A percentile compares a stretch with the other conserved stretches of the same genome.
Evolutionary conservation across 2,113 vertebrate species (phyloP).

Genomic region (Tragelaphus strepsiceros): DNA sequence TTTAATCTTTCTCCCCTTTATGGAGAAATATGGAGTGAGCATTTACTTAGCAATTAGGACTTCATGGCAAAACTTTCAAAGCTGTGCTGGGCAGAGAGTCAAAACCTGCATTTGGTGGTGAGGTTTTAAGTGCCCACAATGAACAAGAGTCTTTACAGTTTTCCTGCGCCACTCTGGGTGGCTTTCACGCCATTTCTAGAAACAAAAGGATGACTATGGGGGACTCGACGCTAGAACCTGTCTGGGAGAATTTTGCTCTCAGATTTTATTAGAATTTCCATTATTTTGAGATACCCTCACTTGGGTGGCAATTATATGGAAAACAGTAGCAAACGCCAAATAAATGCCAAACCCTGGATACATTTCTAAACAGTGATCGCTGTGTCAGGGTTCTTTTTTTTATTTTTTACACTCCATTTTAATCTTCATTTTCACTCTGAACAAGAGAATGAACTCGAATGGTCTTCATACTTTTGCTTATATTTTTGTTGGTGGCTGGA

Average conservation of each 20-base stretch:
- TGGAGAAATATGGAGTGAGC: slow-evolving; percentile 62
- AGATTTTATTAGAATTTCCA: background rate
- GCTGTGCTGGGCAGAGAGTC: slow-evolving; percentile 78
- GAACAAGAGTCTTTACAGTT: slow-evolving; percentile 55
- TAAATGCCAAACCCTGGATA: background rate
- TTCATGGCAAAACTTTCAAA: slow-evolving; percentile 71
- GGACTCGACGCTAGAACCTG: background rate
- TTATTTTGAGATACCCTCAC: background rate
- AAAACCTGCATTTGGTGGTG: slow-evolving; percentile 78
- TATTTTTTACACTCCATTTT: background rate
- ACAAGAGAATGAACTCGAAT: background rate
- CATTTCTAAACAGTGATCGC: background rate
- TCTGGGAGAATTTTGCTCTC: background rate
- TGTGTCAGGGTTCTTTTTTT: background rate
- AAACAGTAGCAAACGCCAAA: slow-evolving; percentile 14
- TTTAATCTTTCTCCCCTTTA: slow-evolving; percentile 7
- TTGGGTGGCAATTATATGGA: background rate
- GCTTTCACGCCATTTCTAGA: slow-evolving; percentile 52
- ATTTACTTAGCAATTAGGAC: slow-evolving; percentile 77
- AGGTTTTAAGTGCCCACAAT: slow-evolving; percentile 73
- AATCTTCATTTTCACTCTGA: background rate
- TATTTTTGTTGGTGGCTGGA: background rate
- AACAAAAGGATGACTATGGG: slow-evolving; percentile 28
- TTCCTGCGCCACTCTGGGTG: slow-evolving; percentile 18
- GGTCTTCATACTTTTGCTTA: background rate